These are phyloP conservation scores for Thamnaconus septentrionalis DNA, from an alignment of 2,113 vertebrate species.

Conservation along the genomic window DNA sequence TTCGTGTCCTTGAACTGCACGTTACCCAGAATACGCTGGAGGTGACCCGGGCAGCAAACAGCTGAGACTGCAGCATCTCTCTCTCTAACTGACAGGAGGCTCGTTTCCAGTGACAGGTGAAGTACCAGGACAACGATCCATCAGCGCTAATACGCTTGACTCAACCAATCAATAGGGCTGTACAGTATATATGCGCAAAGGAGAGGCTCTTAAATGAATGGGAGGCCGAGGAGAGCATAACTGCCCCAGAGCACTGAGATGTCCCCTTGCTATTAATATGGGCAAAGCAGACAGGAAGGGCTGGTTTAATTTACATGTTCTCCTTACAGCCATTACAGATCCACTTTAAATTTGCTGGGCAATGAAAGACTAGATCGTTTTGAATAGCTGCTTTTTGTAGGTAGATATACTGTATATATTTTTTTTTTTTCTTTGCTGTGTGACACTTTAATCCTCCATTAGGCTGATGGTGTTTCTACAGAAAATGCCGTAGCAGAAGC, in stretches of 20 bases:
- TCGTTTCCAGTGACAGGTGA: slow-evolving; percentile 39
- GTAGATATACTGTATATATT: slow-evolving; percentile 18
- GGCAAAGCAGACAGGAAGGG: slow-evolving; percentile 50
- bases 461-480: slow-evolving; percentile 43
- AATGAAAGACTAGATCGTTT: slow-evolving; percentile 36
- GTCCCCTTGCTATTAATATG: slow-evolving; percentile 51
- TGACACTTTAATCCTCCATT: slow-evolving; percentile 34
- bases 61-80: slow-evolving; percentile 21
- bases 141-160: slow-evolving; percentile 55
- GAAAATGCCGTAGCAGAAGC: slow-evolving; percentile 28
- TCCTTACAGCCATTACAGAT: slow-evolving; percentile 44
- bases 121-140: slow-evolving; percentile 45
- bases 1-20: slow-evolving; percentile 17
- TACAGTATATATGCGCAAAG: slow-evolving; percentile 43
- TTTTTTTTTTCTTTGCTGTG: slow-evolving; percentile 22
- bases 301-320: slow-evolving; percentile 20
- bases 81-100: slow-evolving; percentile 19
- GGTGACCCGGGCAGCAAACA: slow-evolving; percentile 19
- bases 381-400: slow-evolving; percentile 29
- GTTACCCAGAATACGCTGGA: slow-evolving; percentile 11
- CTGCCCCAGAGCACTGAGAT: slow-evolving; percentile 43
- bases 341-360: slow-evolving; percentile 36
- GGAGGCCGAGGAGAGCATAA: slow-evolving; percentile 38
- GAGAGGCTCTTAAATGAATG: slow-evolving; percentile 45
- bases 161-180: slow-evolving; percentile 48